Evolutionary conservation across 1,140 invertebrate genomes (phyloP), one percentile per base, ranked within the genome.

Genomic region (Cotesia vestalis): DNA sequence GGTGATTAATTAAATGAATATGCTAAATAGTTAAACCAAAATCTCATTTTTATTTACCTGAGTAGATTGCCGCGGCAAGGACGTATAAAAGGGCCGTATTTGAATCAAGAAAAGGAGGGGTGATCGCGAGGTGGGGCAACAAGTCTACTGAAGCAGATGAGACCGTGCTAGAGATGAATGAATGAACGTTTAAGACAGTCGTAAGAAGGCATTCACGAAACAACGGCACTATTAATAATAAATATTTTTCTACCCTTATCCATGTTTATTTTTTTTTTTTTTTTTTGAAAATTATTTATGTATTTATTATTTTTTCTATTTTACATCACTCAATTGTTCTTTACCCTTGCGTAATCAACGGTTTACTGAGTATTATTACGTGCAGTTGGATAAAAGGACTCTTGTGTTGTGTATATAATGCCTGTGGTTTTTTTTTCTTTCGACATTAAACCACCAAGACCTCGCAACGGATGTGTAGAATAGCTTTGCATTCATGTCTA

Each of bases 111-210:
- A 36, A 8, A 27, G 59, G 73, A 73, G 72, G 57, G 76, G 67
- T 27, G 52, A 72, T 55, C 52, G 71, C 34, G 69, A 46, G 71
- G 76, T 71, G 64, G 55, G 77, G 66, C 36, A 69, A 57, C 69
- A 8, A 63, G 69, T 38, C 57, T 38, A 53, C 69, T 64, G 72
- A 72, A 73, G 70, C 72, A 71, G 75, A 75, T 74, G 77, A 74
- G 74, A 69, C 77, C 66, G 74, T 71, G 55, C 36, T 67, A 14
- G 69, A 74, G 79, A 85, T 85, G 85, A 85, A 86, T 86, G 85
- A 86, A 86, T 86, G 84, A 84, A 85, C 82, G 71, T 75, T 83
- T 83, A 81, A 81, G 81, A 81, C 82, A 83, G 82, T 84, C 80
- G 81, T 79, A 74, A 78, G 78, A 71, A 78, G 75, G 76, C 75